phyloP scores from a whole-genome alignment of 2,888 invertebrate genomes.

The Amitus sp. region DNA sequence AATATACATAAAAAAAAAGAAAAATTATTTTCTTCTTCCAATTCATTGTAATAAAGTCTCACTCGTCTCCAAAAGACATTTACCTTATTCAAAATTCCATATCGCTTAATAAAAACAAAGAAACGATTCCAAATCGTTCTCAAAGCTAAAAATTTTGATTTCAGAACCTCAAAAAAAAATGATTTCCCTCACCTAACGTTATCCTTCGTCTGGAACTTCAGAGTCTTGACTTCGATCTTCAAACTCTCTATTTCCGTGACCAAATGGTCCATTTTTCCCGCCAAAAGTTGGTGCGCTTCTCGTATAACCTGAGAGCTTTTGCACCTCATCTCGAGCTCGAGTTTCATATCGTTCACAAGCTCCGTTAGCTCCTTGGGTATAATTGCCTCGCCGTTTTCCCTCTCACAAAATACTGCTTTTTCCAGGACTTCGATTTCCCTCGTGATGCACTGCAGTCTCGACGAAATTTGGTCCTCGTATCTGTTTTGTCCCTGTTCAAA shows the following conservation, averaged over 20 bases:
- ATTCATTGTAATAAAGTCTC: no score
- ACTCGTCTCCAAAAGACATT: no score
- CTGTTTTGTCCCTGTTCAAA: slow-evolving; percentile 41
- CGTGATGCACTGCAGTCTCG: slow-evolving; percentile 44
- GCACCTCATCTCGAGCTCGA: slow-evolving; percentile 68
- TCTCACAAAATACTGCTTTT: slow-evolving; percentile 21
- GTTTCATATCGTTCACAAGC: slow-evolving; percentile 66
- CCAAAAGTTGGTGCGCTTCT: slow-evolving; percentile 65
- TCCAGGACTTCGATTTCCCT: slow-evolving; percentile 43
- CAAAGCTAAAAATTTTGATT: no score
- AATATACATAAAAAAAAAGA: no score
- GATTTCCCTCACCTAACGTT: slow-evolving; percentile 38
- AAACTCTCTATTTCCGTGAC: slow-evolving; percentile 57
- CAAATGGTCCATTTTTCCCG: slow-evolving; percentile 68
- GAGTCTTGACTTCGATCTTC: slow-evolving; percentile 34
- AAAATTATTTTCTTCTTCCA: no score
- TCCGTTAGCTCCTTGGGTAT: slow-evolving; percentile 63
- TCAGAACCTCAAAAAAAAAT: no score
- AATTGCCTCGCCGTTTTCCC: slow-evolving; percentile 9
- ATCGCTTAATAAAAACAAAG: no score
- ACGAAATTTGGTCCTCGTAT: slow-evolving; percentile 40
- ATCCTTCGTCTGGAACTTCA: slow-evolving; percentile 49
- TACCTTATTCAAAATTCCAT: no score
- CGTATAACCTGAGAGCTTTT: slow-evolving; percentile 64
- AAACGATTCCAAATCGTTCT: no score